Conservation (phyloP, 1,140 invertebrate species). For the Pantala flavescens region DNA sequence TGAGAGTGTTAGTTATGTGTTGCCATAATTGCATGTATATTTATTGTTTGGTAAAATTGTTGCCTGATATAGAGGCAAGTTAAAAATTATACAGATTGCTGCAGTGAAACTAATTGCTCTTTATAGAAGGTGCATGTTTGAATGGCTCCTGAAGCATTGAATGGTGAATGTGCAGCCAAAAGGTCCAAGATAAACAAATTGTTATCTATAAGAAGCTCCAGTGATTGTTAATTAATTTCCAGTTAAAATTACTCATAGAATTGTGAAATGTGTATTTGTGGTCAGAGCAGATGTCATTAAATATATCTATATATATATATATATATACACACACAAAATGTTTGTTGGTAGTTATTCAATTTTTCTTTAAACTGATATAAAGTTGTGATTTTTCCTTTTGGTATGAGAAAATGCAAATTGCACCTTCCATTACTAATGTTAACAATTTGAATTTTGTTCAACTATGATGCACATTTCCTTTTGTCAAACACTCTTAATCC, state of each 20-base stretch:
- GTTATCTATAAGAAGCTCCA: background rate
- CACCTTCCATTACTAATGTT: too few relatives aligned
- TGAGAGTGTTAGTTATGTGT: background rate
- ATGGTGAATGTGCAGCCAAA: background rate
- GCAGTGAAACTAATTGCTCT: background rate
- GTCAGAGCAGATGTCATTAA: constrained; percentile 1
- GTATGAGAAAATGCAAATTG: too few relatives aligned
- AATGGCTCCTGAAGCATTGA: background rate
- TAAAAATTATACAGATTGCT: background rate
- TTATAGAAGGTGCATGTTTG: background rate
- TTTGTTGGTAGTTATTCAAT: too few relatives aligned
- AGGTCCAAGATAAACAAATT: background rate
- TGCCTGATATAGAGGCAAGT: background rate
- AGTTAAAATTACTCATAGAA: background rate
- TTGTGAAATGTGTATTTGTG: constrained; percentile 6
- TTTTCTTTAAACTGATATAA: too few relatives aligned
- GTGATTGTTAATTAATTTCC: constrained; percentile 1
- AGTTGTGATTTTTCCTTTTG: too few relatives aligned
- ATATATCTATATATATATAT: background rate
- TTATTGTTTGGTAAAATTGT: constrained; percentile 5
- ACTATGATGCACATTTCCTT: too few relatives aligned
- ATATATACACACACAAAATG: too few relatives aligned
- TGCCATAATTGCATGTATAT: background rate
- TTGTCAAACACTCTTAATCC: too few relatives aligned
- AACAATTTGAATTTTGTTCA: too few relatives aligned